Percentiles rank a stretch among this genome's conserved stretches.
Conservation (phyloP, 2,888 invertebrate species). For the Eilema caniola region DNA sequence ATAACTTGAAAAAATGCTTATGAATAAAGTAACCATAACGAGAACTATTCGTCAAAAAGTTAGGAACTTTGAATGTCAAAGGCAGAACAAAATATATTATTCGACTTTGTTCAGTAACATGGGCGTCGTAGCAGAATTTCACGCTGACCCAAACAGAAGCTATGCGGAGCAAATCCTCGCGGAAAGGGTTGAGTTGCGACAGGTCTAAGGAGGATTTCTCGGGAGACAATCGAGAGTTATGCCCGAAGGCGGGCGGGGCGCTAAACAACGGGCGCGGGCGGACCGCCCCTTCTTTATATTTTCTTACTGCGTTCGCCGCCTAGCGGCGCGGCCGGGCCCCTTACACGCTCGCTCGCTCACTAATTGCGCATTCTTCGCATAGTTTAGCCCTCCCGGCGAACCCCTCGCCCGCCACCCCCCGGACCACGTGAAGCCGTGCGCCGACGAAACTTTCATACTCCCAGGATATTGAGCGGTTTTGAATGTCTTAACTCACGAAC, state of each 20-base stretch:
- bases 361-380: constrained; percentile 99
- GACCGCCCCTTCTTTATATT: constrained; percentile 90
- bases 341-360: constrained; percentile 92
- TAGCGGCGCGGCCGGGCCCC: constrained; percentile 88
- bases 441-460: constrained; percentile 86
- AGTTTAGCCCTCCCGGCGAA: constrained; percentile 93
- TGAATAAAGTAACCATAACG: constrained; percentile 21
- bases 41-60: constrained; percentile 49
- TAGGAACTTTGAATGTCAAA: constrained; percentile 61
- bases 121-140: constrained; percentile 77
- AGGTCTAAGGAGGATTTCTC: constrained; percentile 84
- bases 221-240: constrained; percentile 87
- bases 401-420: constrained; percentile 84
- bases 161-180: constrained; percentile 81
- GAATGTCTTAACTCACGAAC: constrained; percentile 87
- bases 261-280: constrained; percentile 86
- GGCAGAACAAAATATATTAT: constrained; percentile 64
- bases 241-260: constrained; percentile 85
- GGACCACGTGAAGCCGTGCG: constrained; percentile 86
- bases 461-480: constrained; percentile 87
- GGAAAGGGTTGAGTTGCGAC: constrained; percentile 84
- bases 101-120: constrained; percentile 70
- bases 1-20: constrained; percentile 26
- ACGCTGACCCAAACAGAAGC: constrained; percentile 85
- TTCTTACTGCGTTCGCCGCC: constrained; percentile 89